Percentiles rank a stretch among this genome's conserved stretches.
phyloP scores from a whole-genome alignment of 2,113 vertebrate species.

The Lanius collurio region DNA sequence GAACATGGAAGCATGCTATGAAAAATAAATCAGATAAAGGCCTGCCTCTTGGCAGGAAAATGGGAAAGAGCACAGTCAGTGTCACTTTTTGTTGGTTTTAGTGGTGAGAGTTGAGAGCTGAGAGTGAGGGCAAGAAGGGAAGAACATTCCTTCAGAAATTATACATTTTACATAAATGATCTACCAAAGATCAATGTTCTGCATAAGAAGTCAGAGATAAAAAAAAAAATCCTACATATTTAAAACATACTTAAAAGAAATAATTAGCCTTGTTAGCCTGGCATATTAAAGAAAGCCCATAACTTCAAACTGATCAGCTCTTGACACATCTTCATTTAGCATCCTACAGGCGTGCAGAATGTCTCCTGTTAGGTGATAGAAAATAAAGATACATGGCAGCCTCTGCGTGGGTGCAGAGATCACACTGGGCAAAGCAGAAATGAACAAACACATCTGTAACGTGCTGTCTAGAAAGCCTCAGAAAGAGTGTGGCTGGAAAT shows the following conservation, averaged over 20 bases:
- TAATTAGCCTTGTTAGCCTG: not conserved
- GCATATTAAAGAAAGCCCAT: not conserved
- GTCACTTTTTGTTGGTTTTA: not conserved
- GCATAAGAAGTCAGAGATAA: not conserved
- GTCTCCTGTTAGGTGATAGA: not conserved
- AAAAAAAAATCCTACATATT: not conserved
- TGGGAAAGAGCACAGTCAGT: not conserved
- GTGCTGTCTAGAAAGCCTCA: not conserved
- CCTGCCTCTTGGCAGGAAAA: not conserved
- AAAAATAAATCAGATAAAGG: not conserved
- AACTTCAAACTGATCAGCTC: not conserved
- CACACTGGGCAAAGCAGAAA: not conserved
- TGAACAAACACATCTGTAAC: not conserved
- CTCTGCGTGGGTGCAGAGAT: not conserved
- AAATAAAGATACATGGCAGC: not conserved
- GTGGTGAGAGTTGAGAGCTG: not conserved
- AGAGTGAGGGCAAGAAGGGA: not conserved
- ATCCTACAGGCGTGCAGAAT: not conserved
- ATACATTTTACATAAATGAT: not conserved
- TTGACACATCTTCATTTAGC: not conserved
- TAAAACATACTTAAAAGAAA: not conserved
- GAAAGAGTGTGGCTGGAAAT: not conserved
- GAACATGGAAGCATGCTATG: not conserved
- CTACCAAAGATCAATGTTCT: not conserved
- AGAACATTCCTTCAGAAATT: not conserved